Evolutionary conservation across 2,888 invertebrate species (phyloP).

Genomic region (Scaptomyza cyrtandrae): DNA sequence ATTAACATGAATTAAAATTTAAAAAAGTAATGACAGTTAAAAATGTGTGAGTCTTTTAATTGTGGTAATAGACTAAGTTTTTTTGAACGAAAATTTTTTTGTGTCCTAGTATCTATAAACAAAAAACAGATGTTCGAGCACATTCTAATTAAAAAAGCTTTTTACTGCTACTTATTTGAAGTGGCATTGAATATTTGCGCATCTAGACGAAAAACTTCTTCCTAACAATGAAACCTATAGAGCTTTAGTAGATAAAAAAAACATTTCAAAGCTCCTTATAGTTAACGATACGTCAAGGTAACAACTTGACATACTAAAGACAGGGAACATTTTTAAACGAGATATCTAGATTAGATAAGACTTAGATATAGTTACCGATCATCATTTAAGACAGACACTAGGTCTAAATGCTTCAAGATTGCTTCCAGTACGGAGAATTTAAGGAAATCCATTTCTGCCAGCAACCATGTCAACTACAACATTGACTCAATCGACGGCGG

Average conservation of each 20-base stretch:
- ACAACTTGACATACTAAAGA: slow-evolving; percentile 5
- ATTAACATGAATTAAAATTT: no score
- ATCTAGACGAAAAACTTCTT: not conserved
- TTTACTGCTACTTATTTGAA: not conserved
- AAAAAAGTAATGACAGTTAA: not conserved
- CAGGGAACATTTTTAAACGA: not conserved
- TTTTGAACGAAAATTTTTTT: not conserved
- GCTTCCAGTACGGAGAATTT: slow-evolving; percentile 25
- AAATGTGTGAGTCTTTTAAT: not conserved
- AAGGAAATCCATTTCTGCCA: not conserved
- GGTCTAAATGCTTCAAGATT: slow-evolving; percentile 27
- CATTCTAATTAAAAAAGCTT: not conserved
- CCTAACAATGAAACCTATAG: not conserved
- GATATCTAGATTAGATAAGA: slow-evolving; percentile 37
- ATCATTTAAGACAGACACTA: slow-evolving; percentile 41
- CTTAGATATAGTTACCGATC: slow-evolving; percentile 4
- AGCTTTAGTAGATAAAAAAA: slow-evolving; percentile 22
- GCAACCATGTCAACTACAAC: slow-evolving; percentile 46
- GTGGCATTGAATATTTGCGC: not conserved
- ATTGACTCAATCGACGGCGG: slow-evolving; percentile 17
- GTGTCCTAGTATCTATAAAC: not conserved
- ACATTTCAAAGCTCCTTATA: slow-evolving; percentile 2
- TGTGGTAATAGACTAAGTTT: not conserved
- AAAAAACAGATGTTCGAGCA: not conserved
- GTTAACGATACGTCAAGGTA: slow-evolving; percentile 27